Evolutionary conservation across 2,888 invertebrate species (phyloP), one percentile per base, ranked within the genome.

Genomic region (Campoplex nolae): DNA sequence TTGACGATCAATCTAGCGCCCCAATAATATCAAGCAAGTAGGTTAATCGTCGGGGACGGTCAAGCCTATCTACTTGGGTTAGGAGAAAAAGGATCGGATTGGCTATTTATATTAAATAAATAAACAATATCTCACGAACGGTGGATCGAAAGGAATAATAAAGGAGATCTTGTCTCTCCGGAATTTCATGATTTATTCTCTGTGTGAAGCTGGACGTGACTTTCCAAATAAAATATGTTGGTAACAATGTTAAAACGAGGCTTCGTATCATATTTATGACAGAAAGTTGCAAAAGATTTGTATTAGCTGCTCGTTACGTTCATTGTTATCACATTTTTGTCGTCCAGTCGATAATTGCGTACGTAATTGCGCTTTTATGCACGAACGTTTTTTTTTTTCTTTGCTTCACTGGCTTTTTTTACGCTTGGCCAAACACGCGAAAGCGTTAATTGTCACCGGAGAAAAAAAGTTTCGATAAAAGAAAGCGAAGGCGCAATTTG

Each of bases 371-470:
- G 56, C 62, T 8, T 62, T 65, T 73, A 62, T 78, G 42, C 48
- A 23, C 32, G 13, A 62, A 32, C 45, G 51, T 38, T 56, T 68
- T 45, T 74, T 23, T 23, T 23, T 35, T 54, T 67, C 23, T 23
- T 67, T 76, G 56, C n/a, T 83, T 83, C 70, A 16, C 32, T 77
- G 76, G 54, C 13, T 62, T 45, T 28, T 67, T 16, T 54, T 28
- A n/a, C 56, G 73, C 28, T 45, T 68, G 65, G n/a, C 23, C 11
- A 42, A 28, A 65, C 32, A 48, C 62, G n/a, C 54, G 62, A 51
- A 28, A 74, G 32, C 67, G 65, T 74, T 54, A 62, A 67, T 74
- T 32, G 54, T 58, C 45, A 58, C 54, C 56, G 51, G 68, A 65
- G 35, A 58, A 35, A n/a, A 23, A 65, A 56, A 51, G 23, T 38